A percentile compares a stretch with the other conserved stretches of the same genome.
phyloP scores from a whole-genome alignment of 2,888 invertebrate species.

The Achlya flavicornis region DNA sequence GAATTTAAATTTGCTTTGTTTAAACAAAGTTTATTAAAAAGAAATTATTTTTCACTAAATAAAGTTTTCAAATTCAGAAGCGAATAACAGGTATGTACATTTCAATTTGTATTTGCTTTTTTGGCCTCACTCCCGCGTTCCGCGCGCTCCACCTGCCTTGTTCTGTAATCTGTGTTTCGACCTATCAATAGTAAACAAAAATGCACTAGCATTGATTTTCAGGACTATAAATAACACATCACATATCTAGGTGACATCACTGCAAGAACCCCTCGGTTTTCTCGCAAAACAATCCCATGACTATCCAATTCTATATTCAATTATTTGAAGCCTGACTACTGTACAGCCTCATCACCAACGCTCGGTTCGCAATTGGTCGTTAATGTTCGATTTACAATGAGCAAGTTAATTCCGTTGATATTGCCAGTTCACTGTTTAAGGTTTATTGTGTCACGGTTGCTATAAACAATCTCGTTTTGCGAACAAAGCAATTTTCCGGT shows the following conservation, averaged over 20 bases:
- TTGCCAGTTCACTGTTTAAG: conserved; percentile 10
- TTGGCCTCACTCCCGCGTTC: too few relatives aligned
- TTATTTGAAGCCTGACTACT: conserved; percentile 43
- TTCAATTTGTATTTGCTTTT: too few relatives aligned
- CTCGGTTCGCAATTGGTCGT: conserved; percentile 9
- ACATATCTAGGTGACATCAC: background rate
- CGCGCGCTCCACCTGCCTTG: too few relatives aligned
- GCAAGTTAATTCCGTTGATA: conserved; percentile 28
- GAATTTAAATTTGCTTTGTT: too few relatives aligned
- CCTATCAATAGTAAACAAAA: too few relatives aligned
- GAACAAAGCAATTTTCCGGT: background rate
- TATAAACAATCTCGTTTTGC: background rate
- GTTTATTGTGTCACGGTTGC: conserved; percentile 7
- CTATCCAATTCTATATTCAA: conserved; percentile 33
- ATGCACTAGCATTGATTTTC: too few relatives aligned
- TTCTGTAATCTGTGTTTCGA: too few relatives aligned
- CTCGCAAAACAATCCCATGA: conserved; percentile 28
- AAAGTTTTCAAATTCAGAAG: too few relatives aligned
- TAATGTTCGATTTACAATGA: conserved; percentile 1
- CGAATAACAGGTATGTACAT: too few relatives aligned
- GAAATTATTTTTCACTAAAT: too few relatives aligned
- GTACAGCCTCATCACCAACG: conserved; percentile 13
- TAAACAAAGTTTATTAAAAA: too few relatives aligned
- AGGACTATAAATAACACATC: too few relatives aligned
- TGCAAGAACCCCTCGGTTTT: background rate